A percentile compares a stretch with the other conserved stretches of the same genome.
Conservation (phyloP, 2,797 vertebrate species). For the Euphonia xanthogaster region DNA sequence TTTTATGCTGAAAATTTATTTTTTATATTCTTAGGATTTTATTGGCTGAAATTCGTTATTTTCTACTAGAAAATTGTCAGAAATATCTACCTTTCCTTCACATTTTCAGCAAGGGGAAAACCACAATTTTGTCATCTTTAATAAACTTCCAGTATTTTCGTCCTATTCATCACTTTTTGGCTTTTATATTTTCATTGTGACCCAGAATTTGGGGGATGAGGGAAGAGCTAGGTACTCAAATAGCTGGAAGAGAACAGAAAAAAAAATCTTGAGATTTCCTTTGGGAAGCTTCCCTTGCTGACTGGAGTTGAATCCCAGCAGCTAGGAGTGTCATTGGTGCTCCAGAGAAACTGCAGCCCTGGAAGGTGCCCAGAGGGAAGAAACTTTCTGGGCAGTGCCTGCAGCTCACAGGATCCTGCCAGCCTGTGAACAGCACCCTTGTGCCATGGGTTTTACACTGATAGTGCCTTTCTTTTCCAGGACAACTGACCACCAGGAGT, state of each 20-base stretch:
- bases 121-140: neutral
- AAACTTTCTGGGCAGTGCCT: neutral
- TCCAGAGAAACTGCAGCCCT: neutral
- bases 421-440: neutral
- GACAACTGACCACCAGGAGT: neutral
- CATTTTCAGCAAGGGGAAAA: neutral
- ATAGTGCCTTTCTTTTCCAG: neutral
- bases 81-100: neutral
- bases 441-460: neutral
- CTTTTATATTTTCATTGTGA: neutral
- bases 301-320: neutral
- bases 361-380: neutral
- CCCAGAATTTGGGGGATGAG: neutral
- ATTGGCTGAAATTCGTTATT: neutral
- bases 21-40: neutral
- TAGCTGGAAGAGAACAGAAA: neutral
- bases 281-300: neutral
- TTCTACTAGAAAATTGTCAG: neutral
- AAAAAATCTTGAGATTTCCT: neutral
- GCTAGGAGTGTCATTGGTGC: neutral
- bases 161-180: neutral
- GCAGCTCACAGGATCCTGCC: neutral
- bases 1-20: neutral
- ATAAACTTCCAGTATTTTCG: neutral
- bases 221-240: neutral